These are phyloP conservation scores for Calameuta filiformis DNA, from an alignment of 2,888 invertebrate species.

Conservation along the genomic window DNA sequence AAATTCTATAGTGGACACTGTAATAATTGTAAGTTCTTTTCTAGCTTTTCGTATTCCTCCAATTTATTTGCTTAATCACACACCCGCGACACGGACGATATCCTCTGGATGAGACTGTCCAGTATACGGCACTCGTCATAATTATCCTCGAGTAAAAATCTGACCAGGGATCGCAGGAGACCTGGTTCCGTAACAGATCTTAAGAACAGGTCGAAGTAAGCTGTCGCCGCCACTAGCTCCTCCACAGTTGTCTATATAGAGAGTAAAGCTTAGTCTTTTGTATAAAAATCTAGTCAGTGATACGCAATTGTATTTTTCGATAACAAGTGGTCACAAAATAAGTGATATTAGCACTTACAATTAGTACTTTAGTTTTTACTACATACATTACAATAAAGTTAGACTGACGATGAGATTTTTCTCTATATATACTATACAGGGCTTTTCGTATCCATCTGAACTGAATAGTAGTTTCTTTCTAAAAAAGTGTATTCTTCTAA, in stretches of 20 bases:
- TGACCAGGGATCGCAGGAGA: conserved; percentile 83
- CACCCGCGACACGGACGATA: conserved; percentile 80
- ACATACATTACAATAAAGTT: neutral
- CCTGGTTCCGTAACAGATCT: conserved; percentile 89
- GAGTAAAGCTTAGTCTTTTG: neutral
- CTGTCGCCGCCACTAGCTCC: conserved; percentile 92
- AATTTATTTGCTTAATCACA: conserved; percentile 21
- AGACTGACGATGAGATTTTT: neutral
- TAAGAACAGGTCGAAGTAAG: conserved; percentile 91
- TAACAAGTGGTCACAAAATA: neutral
- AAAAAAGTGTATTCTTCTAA: neutral
- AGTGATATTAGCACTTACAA: neutral
- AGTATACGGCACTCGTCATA: conserved; percentile 88
- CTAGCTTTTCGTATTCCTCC: neutral
- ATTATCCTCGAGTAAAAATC: conserved; percentile 84
- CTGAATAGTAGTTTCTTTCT: neutral
- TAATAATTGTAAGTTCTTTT: conserved; percentile 10
- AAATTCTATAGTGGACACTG: conserved; percentile 17
- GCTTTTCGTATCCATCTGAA: neutral
- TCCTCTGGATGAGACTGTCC: conserved; percentile 83
- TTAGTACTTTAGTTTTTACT: neutral
- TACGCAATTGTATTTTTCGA: neutral
- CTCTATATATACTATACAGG: too few species aligned
- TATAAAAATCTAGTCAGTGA: neutral
- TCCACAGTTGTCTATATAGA: conserved; percentile 81